These are phyloP conservation scores for Criorhina ranunculi DNA, from an alignment of 2,888 invertebrate species.

Conservation along the genomic window DNA sequence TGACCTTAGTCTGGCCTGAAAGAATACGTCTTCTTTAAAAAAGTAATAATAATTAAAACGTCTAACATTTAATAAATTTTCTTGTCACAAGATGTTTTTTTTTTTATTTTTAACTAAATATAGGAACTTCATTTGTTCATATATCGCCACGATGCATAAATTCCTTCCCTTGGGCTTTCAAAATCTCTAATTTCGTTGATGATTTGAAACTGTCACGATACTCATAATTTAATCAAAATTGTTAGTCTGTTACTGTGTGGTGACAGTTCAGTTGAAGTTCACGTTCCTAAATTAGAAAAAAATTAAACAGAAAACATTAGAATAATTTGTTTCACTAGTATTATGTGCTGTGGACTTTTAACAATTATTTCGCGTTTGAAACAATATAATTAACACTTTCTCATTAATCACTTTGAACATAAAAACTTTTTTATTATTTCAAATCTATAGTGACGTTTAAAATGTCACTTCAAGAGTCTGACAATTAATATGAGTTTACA, in stretches of 20 bases:
- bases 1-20: no score
- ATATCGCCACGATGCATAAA: background rate
- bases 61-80: background rate
- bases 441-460: no score
- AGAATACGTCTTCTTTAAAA: no score
- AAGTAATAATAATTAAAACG: background rate
- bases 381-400: no score
- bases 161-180: slow-evolving; percentile 1
- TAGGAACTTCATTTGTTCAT: slow-evolving; percentile 20
- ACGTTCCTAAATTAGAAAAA: slow-evolving; percentile 2
- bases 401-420: background rate
- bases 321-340: no score
- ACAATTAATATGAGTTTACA: background rate
- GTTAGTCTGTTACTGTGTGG: slow-evolving; percentile 2
- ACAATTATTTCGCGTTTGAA: no score
- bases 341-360: no score
- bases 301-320: background rate
- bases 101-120: slow-evolving; percentile 13
- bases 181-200: slow-evolving; percentile 1
- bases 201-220: slow-evolving; percentile 3
- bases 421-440: no score
- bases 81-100: background rate
- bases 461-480: background rate
- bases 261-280: background rate
- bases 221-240: slow-evolving; percentile 27